Evolutionary conservation across 2,797 vertebrate species (phyloP), one percentile per base, ranked within the genome.

Genomic region (Rhabdomys pumilio): DNA sequence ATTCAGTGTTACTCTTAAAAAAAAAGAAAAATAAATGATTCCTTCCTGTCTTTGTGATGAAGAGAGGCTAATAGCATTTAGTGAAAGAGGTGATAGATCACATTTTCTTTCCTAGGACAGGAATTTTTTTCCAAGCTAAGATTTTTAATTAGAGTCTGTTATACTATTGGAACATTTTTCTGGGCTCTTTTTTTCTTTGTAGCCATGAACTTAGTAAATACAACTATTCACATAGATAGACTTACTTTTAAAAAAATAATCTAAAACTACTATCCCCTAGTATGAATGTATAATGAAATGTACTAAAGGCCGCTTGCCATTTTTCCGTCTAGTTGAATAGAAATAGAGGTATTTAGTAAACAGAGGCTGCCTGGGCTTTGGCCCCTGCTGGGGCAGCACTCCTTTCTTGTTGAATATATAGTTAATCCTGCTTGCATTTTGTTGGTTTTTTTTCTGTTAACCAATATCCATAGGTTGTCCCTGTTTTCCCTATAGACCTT

Each of bases 1-100:
- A 38, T 97, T 97, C 96, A 94, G 8, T 13, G 69, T 96, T 90
- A 95, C n/a, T 94, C 73, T 84, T 90, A 41, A 81, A 97, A 96
- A 97, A 96, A 96, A 97, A 79, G 92, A 76, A 80, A 96, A 96
- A 72, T 1, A 98, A 89, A 95, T 88, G 94, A 47, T 72, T 96
- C 84, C 72, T 90, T 97, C 57, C 92, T 96, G 77, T 96, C 59
- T 20, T 85, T 94, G 84, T 93, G 94, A 96, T 93, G 85, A 97
- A 98, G 97, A 93, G 15, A 77, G 50, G 80, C 96, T 96, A 69
- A 93, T 96, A 96, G 87, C 90, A 82, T 17, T 97, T 98, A 95
- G 96, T 91, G 75, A 96, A 69, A 44, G 50, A 22, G 65, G 95
- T 92, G 87, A 93, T 97, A 29, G 97, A 92, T 92, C 88, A 72